These are phyloP conservation scores for Dugesia japonica DNA, from an alignment of 2,888 invertebrate species.

Conservation along the genomic window DNA sequence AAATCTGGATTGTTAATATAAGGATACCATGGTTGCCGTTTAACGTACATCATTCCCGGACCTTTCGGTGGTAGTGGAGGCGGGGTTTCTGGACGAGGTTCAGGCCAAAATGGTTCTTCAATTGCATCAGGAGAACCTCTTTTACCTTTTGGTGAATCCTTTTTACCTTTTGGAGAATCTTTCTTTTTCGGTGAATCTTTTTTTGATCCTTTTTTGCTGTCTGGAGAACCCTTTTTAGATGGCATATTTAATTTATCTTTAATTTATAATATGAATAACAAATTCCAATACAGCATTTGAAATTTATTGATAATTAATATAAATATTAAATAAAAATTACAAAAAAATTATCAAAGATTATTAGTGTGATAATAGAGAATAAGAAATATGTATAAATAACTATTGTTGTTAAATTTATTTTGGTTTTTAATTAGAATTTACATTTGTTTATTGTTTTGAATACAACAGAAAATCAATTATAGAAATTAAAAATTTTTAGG, in stretches of 20 bases:
- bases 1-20: slow-evolving; percentile 4
- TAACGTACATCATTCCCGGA: slow-evolving; percentile 1
- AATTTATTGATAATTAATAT: too few species aligned
- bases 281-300: too few species aligned
- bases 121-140: background rate
- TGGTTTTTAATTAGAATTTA: too few species aligned
- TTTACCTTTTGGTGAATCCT: background rate
- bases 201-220: background rate
- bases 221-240: background rate
- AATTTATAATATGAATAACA: too few species aligned
- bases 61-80: background rate
- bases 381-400: too few species aligned
- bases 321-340: too few species aligned
- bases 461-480: too few species aligned
- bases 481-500: too few species aligned
- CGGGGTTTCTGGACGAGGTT: background rate
- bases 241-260: background rate
- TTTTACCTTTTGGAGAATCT: background rate
- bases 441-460: too few species aligned
- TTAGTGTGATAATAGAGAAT: too few species aligned
- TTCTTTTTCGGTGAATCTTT: background rate
- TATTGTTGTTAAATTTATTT: too few species aligned
- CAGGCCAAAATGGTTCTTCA: background rate
- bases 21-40: background rate
- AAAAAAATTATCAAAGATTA: too few species aligned